These are phyloP conservation scores for Pao palembangensis DNA, from an alignment of 2,113 vertebrate genomes.

Conservation along the genomic window DNA sequence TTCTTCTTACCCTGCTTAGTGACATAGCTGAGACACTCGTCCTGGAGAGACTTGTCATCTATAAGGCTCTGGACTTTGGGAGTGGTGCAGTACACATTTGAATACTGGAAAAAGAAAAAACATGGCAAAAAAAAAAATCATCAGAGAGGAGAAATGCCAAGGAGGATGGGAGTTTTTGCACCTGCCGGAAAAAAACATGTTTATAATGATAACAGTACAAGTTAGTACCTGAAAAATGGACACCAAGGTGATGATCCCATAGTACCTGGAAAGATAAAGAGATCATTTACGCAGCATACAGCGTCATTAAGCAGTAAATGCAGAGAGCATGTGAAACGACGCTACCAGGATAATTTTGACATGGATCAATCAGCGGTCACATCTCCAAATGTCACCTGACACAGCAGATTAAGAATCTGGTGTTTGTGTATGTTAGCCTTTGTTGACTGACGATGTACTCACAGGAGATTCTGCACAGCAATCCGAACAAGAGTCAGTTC, in stretches of 20 bases:
- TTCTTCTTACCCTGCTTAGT: constrained; percentile 84
- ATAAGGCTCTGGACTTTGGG: constrained; percentile 93
- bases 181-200: too few species aligned
- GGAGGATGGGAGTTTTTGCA: too few species aligned
- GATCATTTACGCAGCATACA: neutral
- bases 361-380: neutral
- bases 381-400: neutral
- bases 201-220: too few species aligned
- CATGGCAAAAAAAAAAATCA: neutral
- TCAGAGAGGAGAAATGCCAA: too few species aligned
- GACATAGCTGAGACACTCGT: constrained; percentile 89
- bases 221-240: constrained; percentile 91
- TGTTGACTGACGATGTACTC: constrained; percentile 57
- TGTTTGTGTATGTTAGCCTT: neutral
- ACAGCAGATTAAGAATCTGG: neutral
- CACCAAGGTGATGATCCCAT: constrained; percentile 89
- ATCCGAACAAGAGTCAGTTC: constrained; percentile 97
- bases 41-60: constrained; percentile 91
- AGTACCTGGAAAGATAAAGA: constrained; percentile 81
- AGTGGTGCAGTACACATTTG: constrained; percentile 95
- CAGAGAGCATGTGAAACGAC: neutral
- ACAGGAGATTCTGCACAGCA: constrained; percentile 95
- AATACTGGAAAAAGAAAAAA: constrained; percentile 78
- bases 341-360: neutral
- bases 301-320: neutral